A percentile compares a stretch with the other conserved stretches of the same genome.
phyloP scores from a whole-genome alignment of 2,888 invertebrate species.

The Aplocera efformata region DNA sequence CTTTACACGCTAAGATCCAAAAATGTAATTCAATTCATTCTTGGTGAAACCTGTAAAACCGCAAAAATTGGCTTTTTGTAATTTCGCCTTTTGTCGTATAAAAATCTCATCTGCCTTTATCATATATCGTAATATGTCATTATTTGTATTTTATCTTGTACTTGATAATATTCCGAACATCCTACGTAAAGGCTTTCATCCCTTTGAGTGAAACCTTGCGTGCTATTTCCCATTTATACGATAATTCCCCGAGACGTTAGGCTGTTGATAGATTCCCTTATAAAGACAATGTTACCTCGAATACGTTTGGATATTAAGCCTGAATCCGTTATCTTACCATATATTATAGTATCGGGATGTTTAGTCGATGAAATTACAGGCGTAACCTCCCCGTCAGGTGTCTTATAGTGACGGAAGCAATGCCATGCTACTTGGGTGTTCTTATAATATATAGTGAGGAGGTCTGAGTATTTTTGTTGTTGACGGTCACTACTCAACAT shows the following conservation, averaged over 20 bases:
- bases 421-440: too few relatives aligned
- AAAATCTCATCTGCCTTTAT: conserved; percentile 17
- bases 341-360: conserved; percentile 14
- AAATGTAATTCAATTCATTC: too few relatives aligned
- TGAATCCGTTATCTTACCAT: conserved; percentile 22
- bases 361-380: too few relatives aligned
- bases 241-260: conserved; percentile 39
- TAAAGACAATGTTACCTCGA: conserved; percentile 22
- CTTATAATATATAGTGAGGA: too few relatives aligned
- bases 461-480: too few relatives aligned
- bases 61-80: too few relatives aligned
- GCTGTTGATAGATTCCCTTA: conserved; percentile 24
- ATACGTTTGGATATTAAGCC: conserved; percentile 23
- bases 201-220: conserved; percentile 44
- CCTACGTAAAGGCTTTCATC: conserved; percentile 40
- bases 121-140: conserved; percentile 26
- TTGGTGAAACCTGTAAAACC: too few relatives aligned
- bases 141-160: conserved; percentile 34
- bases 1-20: too few relatives aligned
- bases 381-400: too few relatives aligned
- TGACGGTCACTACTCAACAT: too few relatives aligned
- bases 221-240: conserved; percentile 50
- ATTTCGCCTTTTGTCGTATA: not conserved
- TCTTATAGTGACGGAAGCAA: too few relatives aligned
- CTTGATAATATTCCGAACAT: conserved; percentile 15